Evolutionary conservation across 1,140 invertebrate genomes (phyloP).

Genomic region (Armadillidium nasatum): DNA sequence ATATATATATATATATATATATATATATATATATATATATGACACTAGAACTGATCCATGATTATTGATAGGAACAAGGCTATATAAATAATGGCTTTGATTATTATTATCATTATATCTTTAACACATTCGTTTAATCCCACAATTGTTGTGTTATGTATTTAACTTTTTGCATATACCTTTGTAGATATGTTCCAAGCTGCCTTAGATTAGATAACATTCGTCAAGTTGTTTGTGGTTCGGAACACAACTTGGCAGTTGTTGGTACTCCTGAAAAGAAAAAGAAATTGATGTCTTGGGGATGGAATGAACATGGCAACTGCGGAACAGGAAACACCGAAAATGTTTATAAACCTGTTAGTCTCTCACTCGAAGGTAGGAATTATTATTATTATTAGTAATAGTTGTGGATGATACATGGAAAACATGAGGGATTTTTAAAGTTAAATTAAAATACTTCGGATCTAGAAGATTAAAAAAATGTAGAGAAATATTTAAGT

Average conservation of each 20-base stretch:
- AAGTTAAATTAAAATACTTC: background rate
- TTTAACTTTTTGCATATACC: background rate
- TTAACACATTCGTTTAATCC: background rate
- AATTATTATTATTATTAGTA: conserved; percentile 44
- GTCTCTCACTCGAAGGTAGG: conserved; percentile 49
- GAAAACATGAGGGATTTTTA: no score
- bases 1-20: no score
- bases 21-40: no score
- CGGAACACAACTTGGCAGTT: conserved; percentile 68
- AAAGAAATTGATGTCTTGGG: conserved; percentile 62
- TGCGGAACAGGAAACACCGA: conserved; percentile 66
- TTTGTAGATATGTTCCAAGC: conserved; percentile 36
- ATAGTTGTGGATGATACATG: no score
- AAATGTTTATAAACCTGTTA: conserved; percentile 55
- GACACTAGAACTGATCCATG: no score
- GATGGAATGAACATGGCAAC: conserved; percentile 87
- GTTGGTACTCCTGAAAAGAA: conserved; percentile 53
- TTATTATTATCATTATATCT: no score
- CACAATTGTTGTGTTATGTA: background rate
- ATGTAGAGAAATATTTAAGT: background rate
- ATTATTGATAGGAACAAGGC: no score
- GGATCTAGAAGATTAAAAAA: background rate
- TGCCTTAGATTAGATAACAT: conserved; percentile 21
- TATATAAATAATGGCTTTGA: no score
- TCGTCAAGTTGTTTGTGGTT: conserved; percentile 61